Conservation (phyloP, 2,113 vertebrate species). For the Oreochromis niloticus region DNA sequence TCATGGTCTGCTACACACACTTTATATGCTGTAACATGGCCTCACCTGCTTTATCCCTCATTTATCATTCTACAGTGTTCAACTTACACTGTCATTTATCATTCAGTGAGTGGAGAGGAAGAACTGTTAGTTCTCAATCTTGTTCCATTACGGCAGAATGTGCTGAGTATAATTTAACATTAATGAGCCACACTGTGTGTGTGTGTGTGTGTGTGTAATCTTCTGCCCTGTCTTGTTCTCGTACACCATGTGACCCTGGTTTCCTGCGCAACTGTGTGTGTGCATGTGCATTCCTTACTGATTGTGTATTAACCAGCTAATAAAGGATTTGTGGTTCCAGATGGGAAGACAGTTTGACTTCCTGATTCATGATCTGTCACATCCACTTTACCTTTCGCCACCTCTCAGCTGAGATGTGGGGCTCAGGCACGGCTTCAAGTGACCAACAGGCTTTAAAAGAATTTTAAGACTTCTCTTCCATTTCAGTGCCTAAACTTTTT, state of each 20-base stretch:
- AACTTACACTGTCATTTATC: constrained; percentile 35
- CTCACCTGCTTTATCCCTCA: background rate
- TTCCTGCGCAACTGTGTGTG: background rate
- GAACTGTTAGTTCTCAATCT: constrained; percentile 32
- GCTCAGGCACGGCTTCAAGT: background rate
- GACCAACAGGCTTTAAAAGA: background rate
- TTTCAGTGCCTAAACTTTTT: background rate
- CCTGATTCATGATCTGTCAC: constrained; percentile 37
- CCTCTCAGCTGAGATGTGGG: background rate
- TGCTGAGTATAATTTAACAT: constrained; percentile 36
- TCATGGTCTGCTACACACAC: background rate
- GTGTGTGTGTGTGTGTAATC: background rate
- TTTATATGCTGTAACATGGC: constrained; percentile 8
- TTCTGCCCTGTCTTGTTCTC: background rate
- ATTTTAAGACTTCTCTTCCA: background rate
- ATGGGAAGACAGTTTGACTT: constrained; percentile 34
- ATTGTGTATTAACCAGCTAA: constrained; percentile 20
- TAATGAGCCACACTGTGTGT: constrained; percentile 9
- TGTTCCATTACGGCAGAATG: constrained; percentile 34
- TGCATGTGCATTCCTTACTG: background rate
- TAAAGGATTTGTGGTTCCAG: constrained; percentile 27
- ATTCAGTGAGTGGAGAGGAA: constrained; percentile 34
- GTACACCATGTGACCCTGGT: background rate
- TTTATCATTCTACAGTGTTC: constrained; percentile 34
- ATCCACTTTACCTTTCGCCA: constrained; percentile 17